Evolutionary conservation across 2,797 vertebrate species (phyloP).

Genomic region (Peromyscus aztecus): DNA sequence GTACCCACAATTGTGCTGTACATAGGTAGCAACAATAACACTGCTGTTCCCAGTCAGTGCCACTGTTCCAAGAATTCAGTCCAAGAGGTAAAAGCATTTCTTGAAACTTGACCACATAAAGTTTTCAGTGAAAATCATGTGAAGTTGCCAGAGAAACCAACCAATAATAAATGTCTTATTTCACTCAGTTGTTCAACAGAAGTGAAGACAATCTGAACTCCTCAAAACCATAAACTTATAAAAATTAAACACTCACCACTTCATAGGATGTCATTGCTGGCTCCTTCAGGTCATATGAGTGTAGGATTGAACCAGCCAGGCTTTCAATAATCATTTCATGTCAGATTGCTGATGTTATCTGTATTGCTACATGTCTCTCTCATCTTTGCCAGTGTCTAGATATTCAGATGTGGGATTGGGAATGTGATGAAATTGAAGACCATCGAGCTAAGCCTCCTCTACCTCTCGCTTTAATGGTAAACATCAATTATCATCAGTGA

Average conservation of each 20-base stretch:
- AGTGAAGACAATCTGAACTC: background rate
- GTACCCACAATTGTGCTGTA: background rate
- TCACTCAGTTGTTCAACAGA: background rate
- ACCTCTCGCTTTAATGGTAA: background rate
- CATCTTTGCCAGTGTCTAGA: background rate
- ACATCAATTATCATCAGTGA: background rate
- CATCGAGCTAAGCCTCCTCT: background rate
- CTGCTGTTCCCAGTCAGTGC: background rate
- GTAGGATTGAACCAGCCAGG: background rate
- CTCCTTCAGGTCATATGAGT: background rate
- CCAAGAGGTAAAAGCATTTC: constrained; percentile 2
- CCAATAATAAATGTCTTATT: background rate
- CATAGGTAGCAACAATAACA: background rate
- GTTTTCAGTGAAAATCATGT: background rate
- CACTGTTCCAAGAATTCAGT: background rate
- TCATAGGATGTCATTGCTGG: background rate
- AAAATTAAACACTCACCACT: background rate
- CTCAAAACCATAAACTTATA: background rate
- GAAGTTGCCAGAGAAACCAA: background rate
- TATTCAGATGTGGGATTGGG: background rate
- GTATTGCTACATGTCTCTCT: background rate
- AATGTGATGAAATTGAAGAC: background rate
- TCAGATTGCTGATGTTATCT: background rate
- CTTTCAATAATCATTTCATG: constrained; percentile 23
- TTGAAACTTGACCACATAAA: background rate